Evolutionary conservation across 2,888 invertebrate species (phyloP).

Genomic region (Sepiola atlantica): DNA sequence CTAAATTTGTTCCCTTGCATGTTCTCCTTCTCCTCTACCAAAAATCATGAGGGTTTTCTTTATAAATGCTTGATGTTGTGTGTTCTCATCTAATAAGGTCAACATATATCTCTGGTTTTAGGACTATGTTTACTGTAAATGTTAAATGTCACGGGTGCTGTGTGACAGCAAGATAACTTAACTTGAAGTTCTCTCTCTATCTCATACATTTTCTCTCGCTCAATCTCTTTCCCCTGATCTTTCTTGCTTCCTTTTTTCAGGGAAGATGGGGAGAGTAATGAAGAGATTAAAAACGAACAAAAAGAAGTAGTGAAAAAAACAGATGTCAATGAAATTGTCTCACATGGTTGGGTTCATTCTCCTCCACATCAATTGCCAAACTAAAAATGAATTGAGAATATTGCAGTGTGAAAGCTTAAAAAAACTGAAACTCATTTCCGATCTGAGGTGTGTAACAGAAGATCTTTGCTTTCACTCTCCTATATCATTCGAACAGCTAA

Average conservation of each 20-base stretch:
- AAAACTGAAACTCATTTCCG: neutral
- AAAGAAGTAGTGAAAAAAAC: neutral
- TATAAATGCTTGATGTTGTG: constrained; percentile 16
- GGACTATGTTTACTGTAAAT: neutral
- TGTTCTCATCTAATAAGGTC: constrained; percentile 20
- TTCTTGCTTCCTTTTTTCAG: neutral
- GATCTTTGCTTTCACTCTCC: constrained; percentile 11
- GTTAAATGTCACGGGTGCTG: constrained; percentile 14
- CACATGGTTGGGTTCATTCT: constrained; percentile 32
- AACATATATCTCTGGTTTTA: constrained; percentile 32
- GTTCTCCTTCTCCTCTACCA: neutral
- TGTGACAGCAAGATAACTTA: constrained; percentile 32
- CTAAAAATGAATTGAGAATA: constrained; percentile 19
- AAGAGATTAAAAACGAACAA: constrained; percentile 6
- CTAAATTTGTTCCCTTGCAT: neutral
- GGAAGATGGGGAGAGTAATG: constrained; percentile 21
- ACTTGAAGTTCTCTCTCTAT: neutral
- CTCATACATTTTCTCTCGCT: too few relatives aligned
- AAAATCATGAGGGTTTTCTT: constrained; percentile 20
- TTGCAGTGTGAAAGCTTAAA: neutral
- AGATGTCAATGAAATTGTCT: neutral
- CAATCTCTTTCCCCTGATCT: neutral
- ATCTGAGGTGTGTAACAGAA: neutral
- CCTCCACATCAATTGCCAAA: constrained; percentile 32
- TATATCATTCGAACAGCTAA: neutral